Percentiles rank a stretch among this genome's conserved stretches.
Conservation (phyloP, 2,113 vertebrate species). For the Nycticorax nycticorax region DNA sequence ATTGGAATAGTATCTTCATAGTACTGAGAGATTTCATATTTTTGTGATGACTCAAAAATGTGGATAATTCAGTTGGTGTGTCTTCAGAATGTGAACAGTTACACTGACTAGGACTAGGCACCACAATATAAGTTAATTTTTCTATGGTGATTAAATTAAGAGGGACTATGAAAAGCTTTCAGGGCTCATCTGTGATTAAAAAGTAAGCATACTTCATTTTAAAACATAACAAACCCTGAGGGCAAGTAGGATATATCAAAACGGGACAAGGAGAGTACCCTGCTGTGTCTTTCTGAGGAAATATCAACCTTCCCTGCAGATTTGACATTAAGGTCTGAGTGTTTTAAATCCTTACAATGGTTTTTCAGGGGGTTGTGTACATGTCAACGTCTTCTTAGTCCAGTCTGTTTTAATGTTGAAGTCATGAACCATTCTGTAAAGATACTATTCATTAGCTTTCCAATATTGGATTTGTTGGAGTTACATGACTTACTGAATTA, state of each 20-base stretch:
- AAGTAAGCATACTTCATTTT: constrained; percentile 67
- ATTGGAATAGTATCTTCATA: not conserved
- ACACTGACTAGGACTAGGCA: not conserved
- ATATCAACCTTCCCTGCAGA: constrained; percentile 55
- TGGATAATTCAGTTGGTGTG: not conserved
- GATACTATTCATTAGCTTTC: not conserved
- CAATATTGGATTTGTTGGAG: not conserved
- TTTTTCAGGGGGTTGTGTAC: constrained; percentile 52
- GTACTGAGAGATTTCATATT: constrained; percentile 21
- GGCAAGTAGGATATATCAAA: constrained; percentile 49
- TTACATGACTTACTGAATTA: not conserved
- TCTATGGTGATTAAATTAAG: constrained; percentile 62
- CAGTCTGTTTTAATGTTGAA: not conserved
- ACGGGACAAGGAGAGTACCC: constrained; percentile 44
- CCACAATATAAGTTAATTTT: constrained; percentile 34
- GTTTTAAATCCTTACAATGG: constrained; percentile 41
- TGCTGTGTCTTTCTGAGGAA: constrained; percentile 66
- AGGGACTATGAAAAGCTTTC: constrained; percentile 58
- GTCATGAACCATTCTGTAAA: not conserved
- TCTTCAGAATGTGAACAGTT: constrained; percentile 27
- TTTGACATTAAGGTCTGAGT: constrained; percentile 46
- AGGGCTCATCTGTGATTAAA: constrained; percentile 61
- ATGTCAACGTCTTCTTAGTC: constrained; percentile 16
- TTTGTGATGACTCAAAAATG: constrained; percentile 16
- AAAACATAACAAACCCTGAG: constrained; percentile 55